Evolutionary conservation across 2,113 vertebrate genomes (phyloP), one percentile per base, ranked within the genome.

Genomic region (Bos javanicus): DNA sequence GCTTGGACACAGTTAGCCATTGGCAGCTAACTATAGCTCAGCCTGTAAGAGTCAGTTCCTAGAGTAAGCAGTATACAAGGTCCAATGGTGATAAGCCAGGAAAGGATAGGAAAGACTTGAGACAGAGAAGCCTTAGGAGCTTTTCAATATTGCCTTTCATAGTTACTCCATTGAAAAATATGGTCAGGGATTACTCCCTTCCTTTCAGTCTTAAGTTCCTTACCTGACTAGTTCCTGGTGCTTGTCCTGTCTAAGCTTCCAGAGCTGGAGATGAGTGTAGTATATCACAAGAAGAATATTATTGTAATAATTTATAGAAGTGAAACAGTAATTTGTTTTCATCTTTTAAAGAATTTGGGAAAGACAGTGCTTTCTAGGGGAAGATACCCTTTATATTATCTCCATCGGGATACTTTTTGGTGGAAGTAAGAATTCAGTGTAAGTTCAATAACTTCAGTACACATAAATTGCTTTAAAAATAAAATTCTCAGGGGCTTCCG

Each of bases 71-170:
- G 0, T 93, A 43, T 54, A 62, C 1, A 76, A 80, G 50, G 12
- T 28, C 74, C 25, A 46, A 3, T 93, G 46, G 17, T 87, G n/a
- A 50, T 64, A 94, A 97, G 46, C 26, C 81, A 74, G 54, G 21
- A 30, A 21, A 43, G 28, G 19, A 43, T 82, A 91, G 76, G 12
- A 91, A 30, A 93, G 46, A 84, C 26, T 91, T 97, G 62, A 50
- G 54, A 74, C 43, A 88, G 96, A 80, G 43, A 95, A 90, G 21
- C 2, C 36, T 26, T 92, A 56, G 14, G 48, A 87, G 17, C 48
- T 14, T 96, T 97, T 92, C 59, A 87, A 2, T 95, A 50, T 60
- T 88, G 60, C 86, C 48, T 95, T 97, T 94, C 33, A 59, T 90
- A 62, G 52, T 90, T 90, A 62, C 12, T 33, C 26, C 16, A 23